These are phyloP conservation scores for Bubalus kerabau DNA, from an alignment of 2,113 vertebrate genomes.

Conservation along the genomic window DNA sequence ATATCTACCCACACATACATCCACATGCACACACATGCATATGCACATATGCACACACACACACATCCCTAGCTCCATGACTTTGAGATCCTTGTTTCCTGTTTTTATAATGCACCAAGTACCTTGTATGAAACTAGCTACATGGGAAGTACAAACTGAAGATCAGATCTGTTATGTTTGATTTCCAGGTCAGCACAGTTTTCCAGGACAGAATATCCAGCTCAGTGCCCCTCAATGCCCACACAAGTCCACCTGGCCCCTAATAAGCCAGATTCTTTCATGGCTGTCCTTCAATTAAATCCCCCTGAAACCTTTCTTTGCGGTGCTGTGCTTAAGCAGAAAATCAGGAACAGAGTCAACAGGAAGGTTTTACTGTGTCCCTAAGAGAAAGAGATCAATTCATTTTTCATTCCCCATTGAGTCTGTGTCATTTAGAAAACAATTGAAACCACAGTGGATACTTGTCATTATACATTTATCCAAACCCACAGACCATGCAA, in stretches of 20 bases:
- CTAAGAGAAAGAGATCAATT: neutral
- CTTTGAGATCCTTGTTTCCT: neutral
- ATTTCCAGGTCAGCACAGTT: neutral
- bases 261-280: neutral
- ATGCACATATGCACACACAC: neutral
- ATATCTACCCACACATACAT: neutral
- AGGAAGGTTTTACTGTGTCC: neutral
- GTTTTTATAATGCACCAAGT: neutral
- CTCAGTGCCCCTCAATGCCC: neutral
- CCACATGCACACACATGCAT: neutral
- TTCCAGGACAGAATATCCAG: neutral
- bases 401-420: neutral
- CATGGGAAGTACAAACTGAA: neutral
- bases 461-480: neutral
- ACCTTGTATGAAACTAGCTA: neutral
- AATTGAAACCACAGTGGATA: neutral
- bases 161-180: neutral
- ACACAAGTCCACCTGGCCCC: neutral
- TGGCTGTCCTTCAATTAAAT: neutral
- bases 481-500: neutral
- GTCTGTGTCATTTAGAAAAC: neutral
- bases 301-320: neutral
- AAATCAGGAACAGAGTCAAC: neutral
- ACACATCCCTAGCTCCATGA: neutral
- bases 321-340: neutral